phyloP scores from a whole-genome alignment of 2,113 vertebrate genomes.

The Onychostoma macrolepis region DNA sequence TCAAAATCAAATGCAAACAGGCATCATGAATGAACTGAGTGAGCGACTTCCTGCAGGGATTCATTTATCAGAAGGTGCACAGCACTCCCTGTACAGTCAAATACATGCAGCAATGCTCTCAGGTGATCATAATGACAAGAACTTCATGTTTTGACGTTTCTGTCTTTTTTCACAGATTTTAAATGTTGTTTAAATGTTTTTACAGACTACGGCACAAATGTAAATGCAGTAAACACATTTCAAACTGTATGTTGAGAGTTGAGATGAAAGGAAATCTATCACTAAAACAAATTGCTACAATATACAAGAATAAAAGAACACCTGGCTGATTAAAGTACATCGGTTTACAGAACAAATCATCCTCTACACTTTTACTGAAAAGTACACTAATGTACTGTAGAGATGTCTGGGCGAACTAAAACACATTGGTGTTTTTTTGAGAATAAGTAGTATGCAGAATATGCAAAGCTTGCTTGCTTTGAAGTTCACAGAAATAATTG shows the following conservation, averaged over 20 bases:
- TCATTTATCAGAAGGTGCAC: conserved; percentile 62
- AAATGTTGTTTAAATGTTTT: not conserved
- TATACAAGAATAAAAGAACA: conserved; percentile 1
- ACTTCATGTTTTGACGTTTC: not conserved
- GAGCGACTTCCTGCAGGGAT: not conserved
- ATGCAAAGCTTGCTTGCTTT: not conserved
- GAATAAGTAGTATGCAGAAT: not conserved
- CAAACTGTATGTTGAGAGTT: not conserved
- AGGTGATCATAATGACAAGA: not conserved
- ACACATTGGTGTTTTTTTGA: not conserved
- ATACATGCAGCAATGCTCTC: not conserved
- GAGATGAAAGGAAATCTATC: not conserved
- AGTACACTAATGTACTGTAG: not conserved
- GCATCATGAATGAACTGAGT: conserved; percentile 1
- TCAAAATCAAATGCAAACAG: conserved; percentile 36
- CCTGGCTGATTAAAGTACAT: not conserved
- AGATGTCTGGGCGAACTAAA: not conserved
- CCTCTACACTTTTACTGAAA: not conserved
- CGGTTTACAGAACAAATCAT: not conserved
- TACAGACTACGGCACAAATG: not conserved
- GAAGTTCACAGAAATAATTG: not conserved
- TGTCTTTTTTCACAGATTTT: not conserved
- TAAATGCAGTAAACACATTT: not conserved
- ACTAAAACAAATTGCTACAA: not conserved
- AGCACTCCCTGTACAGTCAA: conserved; percentile 59